These are phyloP conservation scores for Silvanus unidentatus DNA, from an alignment of 2,888 invertebrate genomes.

Conservation along the genomic window DNA sequence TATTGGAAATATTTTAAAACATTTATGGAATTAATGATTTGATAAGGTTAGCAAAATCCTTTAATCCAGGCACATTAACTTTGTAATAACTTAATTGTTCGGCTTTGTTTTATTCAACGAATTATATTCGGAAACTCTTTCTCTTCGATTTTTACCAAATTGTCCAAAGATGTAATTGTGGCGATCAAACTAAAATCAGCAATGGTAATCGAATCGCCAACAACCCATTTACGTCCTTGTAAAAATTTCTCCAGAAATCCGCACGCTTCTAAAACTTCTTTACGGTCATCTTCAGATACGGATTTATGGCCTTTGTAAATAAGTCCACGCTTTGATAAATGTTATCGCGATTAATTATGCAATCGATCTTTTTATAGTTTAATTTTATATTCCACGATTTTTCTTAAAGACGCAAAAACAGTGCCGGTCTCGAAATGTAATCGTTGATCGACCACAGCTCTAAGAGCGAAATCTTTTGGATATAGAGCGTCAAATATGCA, in stretches of 20 bases:
- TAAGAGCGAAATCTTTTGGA: conserved; percentile 45
- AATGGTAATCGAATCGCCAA: conserved; percentile 42
- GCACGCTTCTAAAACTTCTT: conserved; percentile 45
- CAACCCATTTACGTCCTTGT: conserved; percentile 46
- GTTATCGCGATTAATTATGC: too few relatives aligned
- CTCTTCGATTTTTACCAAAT: conserved; percentile 24
- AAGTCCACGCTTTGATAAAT: too few relatives aligned
- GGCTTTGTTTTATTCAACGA: conserved; percentile 35
- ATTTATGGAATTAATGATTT: too few relatives aligned
- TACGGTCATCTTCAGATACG: conserved; percentile 20
- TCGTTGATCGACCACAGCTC: conserved; percentile 49
- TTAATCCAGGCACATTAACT: background rate
- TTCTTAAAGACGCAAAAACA: conserved; percentile 34
- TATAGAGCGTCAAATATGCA: conserved; percentile 48
- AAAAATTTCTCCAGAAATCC: conserved; percentile 47
- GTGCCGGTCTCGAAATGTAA: conserved; percentile 48
- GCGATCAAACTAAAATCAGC: conserved; percentile 31
- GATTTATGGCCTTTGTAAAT: background rate
- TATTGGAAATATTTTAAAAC: too few relatives aligned
- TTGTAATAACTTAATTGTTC: conserved; percentile 27
- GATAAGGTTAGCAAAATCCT: conserved; percentile 1
- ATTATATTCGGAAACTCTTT: conserved; percentile 33
- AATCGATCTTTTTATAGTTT: conserved; percentile 11
- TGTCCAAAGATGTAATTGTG: conserved; percentile 45
- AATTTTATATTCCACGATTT: background rate